A percentile compares a stretch with the other conserved stretches of the same genome.
These are phyloP conservation scores for Uropetala carovei DNA, from an alignment of 2,888 invertebrate genomes.

Conservation along the genomic window DNA sequence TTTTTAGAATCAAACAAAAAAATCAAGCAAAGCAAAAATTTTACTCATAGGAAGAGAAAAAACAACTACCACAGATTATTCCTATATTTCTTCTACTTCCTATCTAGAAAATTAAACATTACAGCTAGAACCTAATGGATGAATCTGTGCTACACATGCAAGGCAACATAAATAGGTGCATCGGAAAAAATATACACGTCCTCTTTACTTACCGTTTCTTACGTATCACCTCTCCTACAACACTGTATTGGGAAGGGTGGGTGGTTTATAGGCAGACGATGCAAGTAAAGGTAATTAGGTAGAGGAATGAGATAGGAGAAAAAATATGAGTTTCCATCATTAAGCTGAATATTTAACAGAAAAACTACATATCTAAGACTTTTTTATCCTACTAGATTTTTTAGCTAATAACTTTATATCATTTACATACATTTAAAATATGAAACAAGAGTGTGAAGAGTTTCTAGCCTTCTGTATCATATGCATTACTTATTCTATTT, in stretches of 20 bases:
- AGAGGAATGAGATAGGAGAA: background rate
- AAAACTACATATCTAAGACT: background rate
- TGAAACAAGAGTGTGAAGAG: too few species aligned
- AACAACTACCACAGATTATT: background rate
- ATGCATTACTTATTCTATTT: too few species aligned
- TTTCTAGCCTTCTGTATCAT: too few species aligned
- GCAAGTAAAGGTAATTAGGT: background rate
- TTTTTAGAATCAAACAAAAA: background rate
- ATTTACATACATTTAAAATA: too few species aligned
- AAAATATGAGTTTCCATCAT: slow-evolving; percentile 1
- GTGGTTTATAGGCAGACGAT: background rate
- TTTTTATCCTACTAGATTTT: too few species aligned
- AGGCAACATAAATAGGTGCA: background rate
- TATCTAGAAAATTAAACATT: background rate
- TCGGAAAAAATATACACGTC: background rate
- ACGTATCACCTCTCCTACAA: slow-evolving; percentile 57
- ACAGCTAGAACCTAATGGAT: background rate
- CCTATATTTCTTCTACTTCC: background rate
- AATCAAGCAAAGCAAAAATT: background rate
- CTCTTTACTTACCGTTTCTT: slow-evolving; percentile 54
- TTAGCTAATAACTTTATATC: too few species aligned
- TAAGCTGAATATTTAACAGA: background rate
- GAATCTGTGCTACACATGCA: background rate
- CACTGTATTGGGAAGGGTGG: slow-evolving; percentile 12
- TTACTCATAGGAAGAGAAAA: background rate